These are phyloP conservation scores for Branchipolynoe longqiensis DNA, from an alignment of 2,888 invertebrate species.

Conservation along the genomic window DNA sequence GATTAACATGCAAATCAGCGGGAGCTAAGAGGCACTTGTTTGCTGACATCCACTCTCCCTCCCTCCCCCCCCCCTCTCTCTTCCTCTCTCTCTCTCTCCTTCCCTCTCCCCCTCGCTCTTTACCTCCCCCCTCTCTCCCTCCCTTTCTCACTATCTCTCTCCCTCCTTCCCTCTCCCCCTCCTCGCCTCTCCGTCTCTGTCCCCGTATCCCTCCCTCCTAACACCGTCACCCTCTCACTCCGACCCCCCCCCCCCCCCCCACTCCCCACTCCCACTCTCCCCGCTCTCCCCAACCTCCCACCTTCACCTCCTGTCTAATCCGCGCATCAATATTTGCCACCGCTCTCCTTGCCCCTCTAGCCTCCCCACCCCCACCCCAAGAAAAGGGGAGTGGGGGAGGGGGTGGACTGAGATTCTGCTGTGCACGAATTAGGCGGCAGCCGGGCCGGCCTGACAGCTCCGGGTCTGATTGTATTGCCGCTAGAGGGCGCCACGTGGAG, in stretches of 20 bases:
- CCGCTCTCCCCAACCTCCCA: not conserved
- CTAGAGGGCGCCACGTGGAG: too few species aligned
- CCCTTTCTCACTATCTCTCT: not conserved
- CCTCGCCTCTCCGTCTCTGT: too few species aligned
- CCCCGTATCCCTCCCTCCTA: not conserved
- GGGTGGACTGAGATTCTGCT: too few species aligned
- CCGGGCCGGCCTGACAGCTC: slow-evolving; percentile 8
- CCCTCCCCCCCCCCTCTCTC: not conserved
- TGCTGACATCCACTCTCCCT: not conserved
- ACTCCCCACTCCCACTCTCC: not conserved
- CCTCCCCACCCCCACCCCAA: too few species aligned
- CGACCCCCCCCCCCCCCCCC: not conserved
- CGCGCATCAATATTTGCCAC: slow-evolving; percentile 54
- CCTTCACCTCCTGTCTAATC: not conserved
- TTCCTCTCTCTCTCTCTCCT: not conserved
- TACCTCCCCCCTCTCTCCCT: not conserved
- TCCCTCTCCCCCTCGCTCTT: not conserved
- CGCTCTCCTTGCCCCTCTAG: slow-evolving; percentile 28
- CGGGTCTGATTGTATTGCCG: slow-evolving; percentile 32
- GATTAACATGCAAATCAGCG: too few species aligned
- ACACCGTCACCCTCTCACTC: too few species aligned
- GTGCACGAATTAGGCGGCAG: not conserved
- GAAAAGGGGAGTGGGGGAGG: too few species aligned
- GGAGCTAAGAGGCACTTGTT: too few species aligned
- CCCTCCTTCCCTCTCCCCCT: not conserved